These are phyloP conservation scores for Drosophila engyochracea DNA, from an alignment of 2,888 invertebrate species.

Conservation along the genomic window DNA sequence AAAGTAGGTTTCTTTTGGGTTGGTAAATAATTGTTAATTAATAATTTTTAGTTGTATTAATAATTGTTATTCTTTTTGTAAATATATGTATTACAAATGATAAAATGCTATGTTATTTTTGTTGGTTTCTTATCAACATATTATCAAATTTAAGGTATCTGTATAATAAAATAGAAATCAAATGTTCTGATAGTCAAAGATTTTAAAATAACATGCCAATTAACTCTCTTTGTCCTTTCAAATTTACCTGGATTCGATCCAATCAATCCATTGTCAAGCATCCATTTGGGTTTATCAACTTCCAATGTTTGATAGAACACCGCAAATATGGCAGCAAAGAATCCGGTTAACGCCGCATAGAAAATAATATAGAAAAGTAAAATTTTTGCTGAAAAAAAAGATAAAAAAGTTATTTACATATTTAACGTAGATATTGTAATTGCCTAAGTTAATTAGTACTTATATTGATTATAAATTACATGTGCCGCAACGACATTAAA, in stretches of 20 bases:
- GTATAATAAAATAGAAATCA: neutral
- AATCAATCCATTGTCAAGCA: conserved; percentile 93
- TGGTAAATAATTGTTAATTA: neutral
- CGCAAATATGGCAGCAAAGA: conserved; percentile 97
- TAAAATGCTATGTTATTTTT: no score
- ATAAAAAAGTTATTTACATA: conserved; percentile 16
- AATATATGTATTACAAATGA: neutral
- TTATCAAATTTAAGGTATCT: neutral
- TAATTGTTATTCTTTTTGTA: neutral
- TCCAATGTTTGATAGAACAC: conserved; percentile 98
- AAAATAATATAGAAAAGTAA: conserved; percentile 98
- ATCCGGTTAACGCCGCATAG: conserved; percentile 95
- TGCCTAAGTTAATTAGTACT: neutral
- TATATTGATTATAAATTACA: neutral
- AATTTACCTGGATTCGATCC: conserved; percentile 95
- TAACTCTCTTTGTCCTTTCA: neutral
- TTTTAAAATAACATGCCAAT: no score
- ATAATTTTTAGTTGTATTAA: neutral
- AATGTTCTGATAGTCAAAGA: neutral
- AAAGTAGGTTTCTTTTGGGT: neutral
- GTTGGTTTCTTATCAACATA: no score
- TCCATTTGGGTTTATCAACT: conserved; percentile 94
- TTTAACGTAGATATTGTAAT: neutral
- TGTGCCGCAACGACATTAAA: neutral
- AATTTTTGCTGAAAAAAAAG: conserved; percentile 93